phyloP scores from a whole-genome alignment of 2,797 vertebrate species.

The Trachops cirrhosus region DNA sequence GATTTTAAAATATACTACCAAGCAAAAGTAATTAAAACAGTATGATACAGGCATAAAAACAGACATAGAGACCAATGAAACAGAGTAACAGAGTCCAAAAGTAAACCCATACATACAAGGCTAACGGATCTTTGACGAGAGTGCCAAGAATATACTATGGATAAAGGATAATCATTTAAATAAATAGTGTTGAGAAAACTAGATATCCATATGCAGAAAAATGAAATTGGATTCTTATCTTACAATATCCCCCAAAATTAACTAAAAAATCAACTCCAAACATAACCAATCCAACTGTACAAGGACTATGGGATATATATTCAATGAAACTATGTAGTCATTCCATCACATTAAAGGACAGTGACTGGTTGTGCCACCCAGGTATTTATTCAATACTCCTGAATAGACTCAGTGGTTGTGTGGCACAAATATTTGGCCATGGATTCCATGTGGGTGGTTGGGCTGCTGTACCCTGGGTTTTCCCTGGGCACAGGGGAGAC shows the following conservation, averaged over 20 bases:
- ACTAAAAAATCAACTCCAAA: background rate
- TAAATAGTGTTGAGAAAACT: background rate
- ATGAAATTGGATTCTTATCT: background rate
- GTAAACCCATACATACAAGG: background rate
- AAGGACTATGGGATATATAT: background rate
- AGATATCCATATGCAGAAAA: background rate
- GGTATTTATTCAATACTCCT: background rate
- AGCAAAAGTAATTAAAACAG: background rate
- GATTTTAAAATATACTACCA: background rate
- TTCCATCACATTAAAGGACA: background rate
- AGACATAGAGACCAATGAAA: background rate
- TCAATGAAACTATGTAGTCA: background rate
- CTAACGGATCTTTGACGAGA: background rate
- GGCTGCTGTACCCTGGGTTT: background rate
- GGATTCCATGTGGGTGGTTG: background rate
- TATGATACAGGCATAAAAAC: background rate
- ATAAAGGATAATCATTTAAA: background rate
- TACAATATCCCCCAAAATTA: background rate
- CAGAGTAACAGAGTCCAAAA: background rate
- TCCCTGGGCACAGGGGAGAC: background rate
- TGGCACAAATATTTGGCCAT: background rate
- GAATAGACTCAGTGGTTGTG: background rate
- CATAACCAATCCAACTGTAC: background rate
- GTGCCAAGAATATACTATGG: background rate
- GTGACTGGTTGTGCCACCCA: background rate